Base-by-base conservation (phyloP, 1,140 invertebrate genomes). In the Saccostrea glomerata region DNA sequence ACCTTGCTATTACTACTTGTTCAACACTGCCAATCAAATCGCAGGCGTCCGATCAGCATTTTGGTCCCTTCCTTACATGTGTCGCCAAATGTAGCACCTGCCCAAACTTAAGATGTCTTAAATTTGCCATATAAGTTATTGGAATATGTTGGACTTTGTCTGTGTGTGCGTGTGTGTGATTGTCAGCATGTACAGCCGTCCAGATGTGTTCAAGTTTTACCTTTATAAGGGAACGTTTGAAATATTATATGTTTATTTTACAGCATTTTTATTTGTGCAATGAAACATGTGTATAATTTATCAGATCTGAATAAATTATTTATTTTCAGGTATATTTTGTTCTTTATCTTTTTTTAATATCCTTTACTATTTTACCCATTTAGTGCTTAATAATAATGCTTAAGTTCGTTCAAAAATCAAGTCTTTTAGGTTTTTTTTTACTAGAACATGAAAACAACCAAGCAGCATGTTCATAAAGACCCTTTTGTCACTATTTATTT, bases 1-100 rank as follows among this genome's bases (percentile, higher is more conserved):
- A 58, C 89, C 89, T 3, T 90, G 89, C 86, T 90, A 90, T 87
- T 85, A 90, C 84, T 90, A 87, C 84, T 84, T 90, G 73, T 86
- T 82, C 20, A 83, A 84, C 77, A 73, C 60, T 1, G 82, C 73
- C 23, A 36, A 83, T 55, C 54, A 63, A 30, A 23, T n/a, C 30
- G 58, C 73, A 7, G 84, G 86, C 36, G 55, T 84, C 70, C 55
- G 84, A 55, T 85, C 84, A 15, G 89, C 54, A 30, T 86, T 90
- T 77, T 90, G 89, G 89, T 70, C 86, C 17, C 30, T 90, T 9
- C 85, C 89, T 3, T 88, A 87, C 47, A 85, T 82, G 25, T 90
- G 89, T 63, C 89, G 87, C 36, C 47, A 36, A 70, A 77, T 85
- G 30, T 85, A 36, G 15, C 13, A 30, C 25, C 13, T 15, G 15